These are phyloP conservation scores for Archaeoteleia sp. DNA, from an alignment of 2,888 invertebrate genomes.

Conservation along the genomic window DNA sequence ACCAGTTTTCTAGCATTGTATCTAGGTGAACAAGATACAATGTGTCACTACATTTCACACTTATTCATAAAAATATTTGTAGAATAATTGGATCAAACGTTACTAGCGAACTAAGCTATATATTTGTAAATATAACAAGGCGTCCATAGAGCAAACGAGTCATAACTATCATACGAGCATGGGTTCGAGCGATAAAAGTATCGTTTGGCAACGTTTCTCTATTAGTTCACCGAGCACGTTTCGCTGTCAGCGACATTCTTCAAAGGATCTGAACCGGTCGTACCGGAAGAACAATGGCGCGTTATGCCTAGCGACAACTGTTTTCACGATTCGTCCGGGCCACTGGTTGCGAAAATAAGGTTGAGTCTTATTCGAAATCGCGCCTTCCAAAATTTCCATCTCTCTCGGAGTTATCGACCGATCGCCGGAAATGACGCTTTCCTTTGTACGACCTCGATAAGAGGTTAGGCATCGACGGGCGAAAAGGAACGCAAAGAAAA, in stretches of 20 bases:
- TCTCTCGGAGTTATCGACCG: conserved; percentile 25
- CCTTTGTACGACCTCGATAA: conserved; percentile 62
- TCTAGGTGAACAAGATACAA: no score
- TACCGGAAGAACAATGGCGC: conserved; percentile 46
- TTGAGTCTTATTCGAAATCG: conserved; percentile 4
- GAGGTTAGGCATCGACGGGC: conserved; percentile 54
- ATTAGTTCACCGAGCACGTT: conserved; percentile 55
- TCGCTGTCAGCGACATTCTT: conserved; percentile 47
- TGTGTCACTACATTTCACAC: no score
- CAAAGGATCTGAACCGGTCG: conserved; percentile 51
- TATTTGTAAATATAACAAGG: conserved; percentile 31
- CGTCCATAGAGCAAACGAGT: conserved; percentile 13
- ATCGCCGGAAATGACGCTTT: conserved; percentile 67
- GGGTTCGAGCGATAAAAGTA: conserved; percentile 35
- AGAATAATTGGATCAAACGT: background rate
- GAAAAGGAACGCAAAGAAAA: conserved; percentile 65
- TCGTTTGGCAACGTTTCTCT: conserved; percentile 31
- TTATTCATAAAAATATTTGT: no score
- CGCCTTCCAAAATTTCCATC: conserved; percentile 12
- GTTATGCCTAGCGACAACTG: conserved; percentile 6
- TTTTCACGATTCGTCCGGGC: conserved; percentile 23
- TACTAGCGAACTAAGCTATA: conserved; percentile 21
- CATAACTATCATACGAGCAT: conserved; percentile 28
- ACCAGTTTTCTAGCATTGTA: no score
- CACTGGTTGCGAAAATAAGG: background rate